Percentiles rank a stretch among this genome's conserved stretches.
Conservation (phyloP, 2,113 vertebrate species). For the Rhinopomastus cyanomelas region DNA sequence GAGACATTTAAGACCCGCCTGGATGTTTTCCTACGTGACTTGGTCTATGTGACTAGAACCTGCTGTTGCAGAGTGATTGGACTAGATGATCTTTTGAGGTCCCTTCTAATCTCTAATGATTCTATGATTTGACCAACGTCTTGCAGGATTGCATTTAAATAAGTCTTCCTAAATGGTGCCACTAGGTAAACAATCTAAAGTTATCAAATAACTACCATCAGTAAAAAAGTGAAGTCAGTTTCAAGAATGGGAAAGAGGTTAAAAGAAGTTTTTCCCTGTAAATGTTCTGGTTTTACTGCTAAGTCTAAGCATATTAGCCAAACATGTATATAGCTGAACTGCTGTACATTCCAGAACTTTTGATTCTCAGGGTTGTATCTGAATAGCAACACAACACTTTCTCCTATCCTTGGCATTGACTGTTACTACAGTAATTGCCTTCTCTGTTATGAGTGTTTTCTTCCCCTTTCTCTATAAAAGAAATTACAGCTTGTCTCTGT, state of each 20-base stretch:
- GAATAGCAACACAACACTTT: background rate
- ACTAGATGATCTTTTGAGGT: too few species aligned
- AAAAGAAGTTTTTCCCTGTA: background rate
- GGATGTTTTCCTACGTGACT: too few species aligned
- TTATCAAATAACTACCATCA: background rate
- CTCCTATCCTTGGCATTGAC: background rate
- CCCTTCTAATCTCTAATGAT: too few species aligned
- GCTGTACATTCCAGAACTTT: background rate
- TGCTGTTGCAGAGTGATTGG: too few species aligned
- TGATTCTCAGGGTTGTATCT: background rate
- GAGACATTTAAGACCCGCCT: too few species aligned
- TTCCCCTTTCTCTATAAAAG: conserved; percentile 6
- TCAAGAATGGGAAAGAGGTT: background rate
- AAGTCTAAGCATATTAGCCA: background rate
- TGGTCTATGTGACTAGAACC: too few species aligned
- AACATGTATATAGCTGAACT: background rate
- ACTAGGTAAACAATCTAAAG: background rate
- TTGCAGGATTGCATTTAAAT: background rate
- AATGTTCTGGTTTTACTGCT: background rate
- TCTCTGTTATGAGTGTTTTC: conserved; percentile 13
- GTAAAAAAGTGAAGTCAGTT: background rate
- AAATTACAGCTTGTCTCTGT: conserved; percentile 48
- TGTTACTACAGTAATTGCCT: conserved; percentile 33
- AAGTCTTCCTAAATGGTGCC: background rate
- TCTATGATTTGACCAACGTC: too few species aligned